Conservation (phyloP, 2,888 invertebrate species). For the Mesorhabditis spiculigera region DNA sequence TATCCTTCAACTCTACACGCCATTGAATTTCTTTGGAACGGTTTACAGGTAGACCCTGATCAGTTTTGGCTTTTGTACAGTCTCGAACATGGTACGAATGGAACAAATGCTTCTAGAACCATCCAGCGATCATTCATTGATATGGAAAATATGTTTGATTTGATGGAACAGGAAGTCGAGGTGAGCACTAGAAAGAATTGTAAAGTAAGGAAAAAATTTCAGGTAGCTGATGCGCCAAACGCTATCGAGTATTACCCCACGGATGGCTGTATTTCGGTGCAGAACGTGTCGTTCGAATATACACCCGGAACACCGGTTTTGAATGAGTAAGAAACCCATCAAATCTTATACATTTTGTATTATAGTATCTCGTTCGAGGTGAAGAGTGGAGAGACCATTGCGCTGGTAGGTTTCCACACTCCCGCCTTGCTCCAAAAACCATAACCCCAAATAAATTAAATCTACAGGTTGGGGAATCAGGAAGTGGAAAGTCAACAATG, state of each 20-base stretch:
- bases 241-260: constrained; percentile 72
- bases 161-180: constrained; percentile 82
- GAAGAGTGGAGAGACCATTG: constrained; percentile 78
- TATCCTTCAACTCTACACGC: constrained; percentile 76
- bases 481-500: constrained; percentile 64
- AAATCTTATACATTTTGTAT: neutral
- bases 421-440: constrained; percentile 5
- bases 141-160: constrained; percentile 99
- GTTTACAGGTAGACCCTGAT: constrained; percentile 76
- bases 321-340: constrained; percentile 11
- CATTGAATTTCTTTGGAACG: constrained; percentile 95
- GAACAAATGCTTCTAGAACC: constrained; percentile 69
- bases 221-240: constrained; percentile 71
- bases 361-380: constrained; percentile 63
- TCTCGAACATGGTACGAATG: no score
- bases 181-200: constrained; percentile 64
- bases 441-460: no score
- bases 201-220: neutral
- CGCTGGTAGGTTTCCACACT: constrained; percentile 55
- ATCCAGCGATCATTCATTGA: constrained; percentile 96
- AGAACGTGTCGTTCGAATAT: constrained; percentile 85
- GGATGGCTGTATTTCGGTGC: constrained; percentile 75
- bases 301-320: constrained; percentile 67
- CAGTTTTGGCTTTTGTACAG: neutral
- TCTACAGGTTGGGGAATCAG: constrained; percentile 60